Conservation (phyloP, 2,797 vertebrate species). For the Calcarius lapponicus region DNA sequence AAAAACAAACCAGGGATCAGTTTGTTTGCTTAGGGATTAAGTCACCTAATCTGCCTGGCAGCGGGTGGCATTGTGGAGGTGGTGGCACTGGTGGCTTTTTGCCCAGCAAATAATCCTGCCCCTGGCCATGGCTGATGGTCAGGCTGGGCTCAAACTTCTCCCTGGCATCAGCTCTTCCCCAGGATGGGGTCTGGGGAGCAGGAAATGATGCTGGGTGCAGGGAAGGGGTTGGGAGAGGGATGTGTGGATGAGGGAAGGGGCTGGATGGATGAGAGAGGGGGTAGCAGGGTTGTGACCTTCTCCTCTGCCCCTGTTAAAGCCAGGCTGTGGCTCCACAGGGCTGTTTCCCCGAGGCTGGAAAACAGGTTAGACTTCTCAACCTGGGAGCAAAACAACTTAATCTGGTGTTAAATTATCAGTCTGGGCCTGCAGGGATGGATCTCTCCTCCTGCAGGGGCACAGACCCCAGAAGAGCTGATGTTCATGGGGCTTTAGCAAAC, state of each 20-base stretch:
- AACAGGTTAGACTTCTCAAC: background rate
- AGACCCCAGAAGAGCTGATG: background rate
- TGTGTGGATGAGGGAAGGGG: background rate
- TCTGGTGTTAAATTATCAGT: background rate
- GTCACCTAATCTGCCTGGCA: background rate
- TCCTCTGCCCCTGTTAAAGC: rapidly evolving
- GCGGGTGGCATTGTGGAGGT: background rate
- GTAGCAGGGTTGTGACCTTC: too few relatives aligned
- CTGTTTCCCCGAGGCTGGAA: background rate
- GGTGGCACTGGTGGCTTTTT: background rate
- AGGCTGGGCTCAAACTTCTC: background rate
- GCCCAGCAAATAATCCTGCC: background rate
- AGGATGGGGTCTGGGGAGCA: background rate
- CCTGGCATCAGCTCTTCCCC: background rate
- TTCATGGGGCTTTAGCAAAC: rapidly evolving
- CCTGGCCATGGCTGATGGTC: rapidly evolving
- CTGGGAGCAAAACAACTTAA: background rate
- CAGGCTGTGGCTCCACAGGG: background rate
- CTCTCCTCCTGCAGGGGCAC: background rate
- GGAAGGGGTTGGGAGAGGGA: background rate
- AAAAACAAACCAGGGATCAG: background rate
- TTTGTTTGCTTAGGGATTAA: conserved; percentile 30
- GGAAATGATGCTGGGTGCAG: background rate
- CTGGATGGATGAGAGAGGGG: background rate
- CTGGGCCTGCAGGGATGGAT: background rate